Evolutionary conservation across 1,140 invertebrate genomes (phyloP), one percentile per base, ranked within the genome.

Genomic region (Zaprionus vittiger): DNA sequence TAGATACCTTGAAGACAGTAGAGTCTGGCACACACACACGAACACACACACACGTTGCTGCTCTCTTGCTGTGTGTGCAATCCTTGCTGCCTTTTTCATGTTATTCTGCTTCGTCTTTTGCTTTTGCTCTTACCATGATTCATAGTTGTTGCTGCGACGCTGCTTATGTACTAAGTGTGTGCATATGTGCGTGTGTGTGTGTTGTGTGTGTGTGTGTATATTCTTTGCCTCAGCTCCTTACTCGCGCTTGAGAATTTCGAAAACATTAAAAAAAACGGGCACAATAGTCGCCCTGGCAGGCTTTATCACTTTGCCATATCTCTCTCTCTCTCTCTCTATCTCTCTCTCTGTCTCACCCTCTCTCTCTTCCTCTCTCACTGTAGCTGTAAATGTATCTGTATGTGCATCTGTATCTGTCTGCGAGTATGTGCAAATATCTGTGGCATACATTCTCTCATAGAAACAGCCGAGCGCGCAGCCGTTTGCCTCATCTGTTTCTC

Each of bases 1-100:
- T 79, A 90, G 84, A 83, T 85, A 85, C 68, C 79, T 64, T 38
- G 63, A 87, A 90, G 85, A 84, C 81, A 83, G 83, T 83, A 89
- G 73, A 71, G 66, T 31, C 71, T 73, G 44, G 41, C 75, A 64
- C 62, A 12, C 68, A 41, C 68, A 41, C 60, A 47, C 52, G 41
- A 20, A 54, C 22, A 44, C 26, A 64, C 15, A 5, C 22, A 55
- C 24, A 6, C n/a, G 11, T 14, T 17, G 14, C 28, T 55, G 20
- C 60, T 49, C 52, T 72, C 12, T 73, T 7, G n/a, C 5, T 63
- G 77, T 69, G 60, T 73, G 71, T 57, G 68, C 76, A 62, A 73
- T 77, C 73, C 68, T 57, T 74, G 83, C 68, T 73, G 55, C 70
- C 62, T 73, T 73, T 60, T 70, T 73, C 60, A 26, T 66, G 56